phyloP scores from a whole-genome alignment of 2,888 invertebrate genomes.

The Neoascia interrupta region DNA sequence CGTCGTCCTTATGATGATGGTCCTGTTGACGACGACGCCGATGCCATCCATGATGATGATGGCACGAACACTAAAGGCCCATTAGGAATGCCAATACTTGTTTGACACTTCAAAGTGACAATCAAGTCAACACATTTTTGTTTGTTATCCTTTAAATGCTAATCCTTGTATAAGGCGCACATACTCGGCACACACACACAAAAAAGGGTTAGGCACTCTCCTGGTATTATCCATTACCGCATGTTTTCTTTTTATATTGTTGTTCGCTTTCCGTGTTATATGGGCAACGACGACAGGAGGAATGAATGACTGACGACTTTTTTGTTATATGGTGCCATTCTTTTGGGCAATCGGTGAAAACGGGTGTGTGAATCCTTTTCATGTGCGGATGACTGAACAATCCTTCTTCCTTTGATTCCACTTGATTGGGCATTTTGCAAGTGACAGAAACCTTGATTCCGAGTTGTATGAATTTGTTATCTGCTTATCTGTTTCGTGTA shows the following conservation, averaged over 20 bases:
- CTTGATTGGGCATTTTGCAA: slow-evolving; percentile 55
- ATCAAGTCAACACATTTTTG: slow-evolving; percentile 57
- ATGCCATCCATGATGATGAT: slow-evolving; percentile 34
- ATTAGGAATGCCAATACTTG: slow-evolving; percentile 71
- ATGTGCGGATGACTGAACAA: slow-evolving; percentile 34
- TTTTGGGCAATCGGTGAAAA: slow-evolving; percentile 23
- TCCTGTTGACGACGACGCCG: slow-evolving; percentile 25
- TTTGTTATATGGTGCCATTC: too few species aligned
- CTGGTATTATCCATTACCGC: slow-evolving; percentile 54
- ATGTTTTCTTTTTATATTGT: slow-evolving; percentile 48
- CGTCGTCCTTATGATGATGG: too few species aligned
- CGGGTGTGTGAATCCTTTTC: slow-evolving; percentile 45
- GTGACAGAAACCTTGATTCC: slow-evolving; percentile 58
- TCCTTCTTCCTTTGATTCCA: slow-evolving; percentile 58
- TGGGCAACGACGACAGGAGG: slow-evolving; percentile 1
- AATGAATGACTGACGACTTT: too few species aligned
- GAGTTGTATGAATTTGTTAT: slow-evolving; percentile 5
- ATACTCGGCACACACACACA: neutral
- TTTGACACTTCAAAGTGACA: slow-evolving; percentile 68
- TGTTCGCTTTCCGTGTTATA: slow-evolving; percentile 1
- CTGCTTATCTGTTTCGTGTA: slow-evolving; percentile 16
- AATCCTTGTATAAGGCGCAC: slow-evolving; percentile 47
- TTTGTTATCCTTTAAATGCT: slow-evolving; percentile 67
- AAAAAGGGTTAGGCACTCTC: neutral
- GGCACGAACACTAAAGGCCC: slow-evolving; percentile 71